Percentiles rank a stretch among this genome's conserved stretches.
Conservation (phyloP, 2,113 vertebrate species). For the Periophthalmodon schlosseri region DNA sequence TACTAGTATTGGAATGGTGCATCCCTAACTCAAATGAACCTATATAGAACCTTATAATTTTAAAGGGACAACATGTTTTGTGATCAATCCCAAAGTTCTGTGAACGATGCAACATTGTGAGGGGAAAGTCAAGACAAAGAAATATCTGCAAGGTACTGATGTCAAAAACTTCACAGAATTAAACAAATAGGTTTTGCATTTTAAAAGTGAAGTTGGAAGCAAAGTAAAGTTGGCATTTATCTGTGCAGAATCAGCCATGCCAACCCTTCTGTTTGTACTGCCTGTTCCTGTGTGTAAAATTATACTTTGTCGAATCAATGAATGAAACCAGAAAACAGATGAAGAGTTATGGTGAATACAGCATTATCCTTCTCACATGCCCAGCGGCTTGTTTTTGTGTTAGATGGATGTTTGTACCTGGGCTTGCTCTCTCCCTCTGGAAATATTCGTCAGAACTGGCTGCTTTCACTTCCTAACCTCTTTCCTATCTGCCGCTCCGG, state of each 20-base stretch:
- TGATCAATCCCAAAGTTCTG: too few relatives aligned
- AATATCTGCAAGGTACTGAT: background rate
- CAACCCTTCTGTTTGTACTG: slow-evolving; percentile 11
- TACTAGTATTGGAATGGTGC: too few relatives aligned
- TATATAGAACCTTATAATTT: too few relatives aligned
- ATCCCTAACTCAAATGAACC: too few relatives aligned
- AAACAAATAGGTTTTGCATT: background rate
- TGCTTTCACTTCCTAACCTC: slow-evolving; percentile 66
- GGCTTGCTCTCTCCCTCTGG: slow-evolving; percentile 52
- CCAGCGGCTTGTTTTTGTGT: slow-evolving; percentile 52
- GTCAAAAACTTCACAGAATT: background rate
- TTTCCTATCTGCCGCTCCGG: slow-evolving; percentile 45
- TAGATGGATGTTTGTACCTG: slow-evolving; percentile 61
- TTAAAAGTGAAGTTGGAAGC: slow-evolving; percentile 4
- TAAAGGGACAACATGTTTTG: too few relatives aligned
- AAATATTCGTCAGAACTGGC: slow-evolving; percentile 64
- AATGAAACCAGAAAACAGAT: slow-evolving; percentile 35
- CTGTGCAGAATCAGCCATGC: background rate
- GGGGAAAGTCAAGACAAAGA: background rate
- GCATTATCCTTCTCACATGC: slow-evolving; percentile 32
- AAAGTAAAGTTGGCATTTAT: background rate
- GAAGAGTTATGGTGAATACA: slow-evolving; percentile 29
- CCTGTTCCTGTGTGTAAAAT: slow-evolving; percentile 26
- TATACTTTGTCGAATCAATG: slow-evolving; percentile 29
- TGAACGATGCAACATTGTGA: too few relatives aligned